These are phyloP conservation scores for Parapristionchus giblindavisi DNA, from an alignment of 2,888 invertebrate species.

Conservation along the genomic window DNA sequence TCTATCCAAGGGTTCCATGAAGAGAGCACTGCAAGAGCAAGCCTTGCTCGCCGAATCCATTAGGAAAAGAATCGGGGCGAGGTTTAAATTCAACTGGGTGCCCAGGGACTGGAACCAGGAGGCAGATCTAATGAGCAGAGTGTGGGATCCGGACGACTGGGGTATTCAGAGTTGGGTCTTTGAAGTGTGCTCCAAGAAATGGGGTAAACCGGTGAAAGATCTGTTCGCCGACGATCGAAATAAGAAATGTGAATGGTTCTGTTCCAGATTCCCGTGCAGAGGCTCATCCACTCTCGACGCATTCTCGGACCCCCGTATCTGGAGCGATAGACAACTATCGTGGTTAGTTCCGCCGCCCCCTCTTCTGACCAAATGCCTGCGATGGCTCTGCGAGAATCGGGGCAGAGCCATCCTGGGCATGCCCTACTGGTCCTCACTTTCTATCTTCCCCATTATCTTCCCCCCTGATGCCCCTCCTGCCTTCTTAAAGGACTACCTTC, in stretches of 20 bases:
- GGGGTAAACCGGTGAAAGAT: neutral
- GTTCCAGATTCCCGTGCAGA: neutral
- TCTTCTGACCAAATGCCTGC: neutral
- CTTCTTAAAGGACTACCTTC: too few species aligned
- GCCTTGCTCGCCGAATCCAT: too few species aligned
- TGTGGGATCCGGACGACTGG: conserved; percentile 2
- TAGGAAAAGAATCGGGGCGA: too few species aligned
- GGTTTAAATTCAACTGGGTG: neutral
- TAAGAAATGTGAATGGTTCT: neutral
- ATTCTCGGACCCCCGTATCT: neutral
- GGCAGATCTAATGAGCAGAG: neutral
- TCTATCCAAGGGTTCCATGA: too few species aligned
- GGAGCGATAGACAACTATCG: neutral
- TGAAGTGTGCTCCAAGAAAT: neutral
- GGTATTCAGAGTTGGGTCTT: neutral
- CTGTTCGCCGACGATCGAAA: neutral
- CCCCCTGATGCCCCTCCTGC: too few species aligned
- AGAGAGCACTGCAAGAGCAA: too few species aligned
- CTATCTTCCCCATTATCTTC: too few species aligned
- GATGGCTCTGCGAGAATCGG: too few species aligned
- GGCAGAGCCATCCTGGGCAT: too few species aligned
- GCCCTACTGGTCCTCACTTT: too few species aligned
- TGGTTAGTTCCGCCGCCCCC: conserved; percentile 22
- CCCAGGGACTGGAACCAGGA: conserved; percentile 3
- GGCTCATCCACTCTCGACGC: neutral